A percentile compares a stretch with the other conserved stretches of the same genome.
Evolutionary conservation across 2,797 vertebrate genomes (phyloP).

Genomic region (Dryobates pubescens): DNA sequence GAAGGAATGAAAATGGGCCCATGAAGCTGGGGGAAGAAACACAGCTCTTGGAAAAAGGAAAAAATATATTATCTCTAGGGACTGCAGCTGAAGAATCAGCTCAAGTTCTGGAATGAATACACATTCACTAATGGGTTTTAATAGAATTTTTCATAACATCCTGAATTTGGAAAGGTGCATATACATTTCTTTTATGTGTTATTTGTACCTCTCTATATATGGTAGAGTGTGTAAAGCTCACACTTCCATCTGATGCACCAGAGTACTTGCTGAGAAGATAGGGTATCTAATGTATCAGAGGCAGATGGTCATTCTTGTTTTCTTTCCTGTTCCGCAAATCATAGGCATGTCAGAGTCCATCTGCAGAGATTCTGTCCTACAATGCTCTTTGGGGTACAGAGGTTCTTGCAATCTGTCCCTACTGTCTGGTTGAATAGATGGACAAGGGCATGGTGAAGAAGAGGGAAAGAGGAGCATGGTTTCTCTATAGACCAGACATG

Average conservation of each 20-base stretch:
- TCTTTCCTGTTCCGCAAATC: neutral
- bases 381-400: neutral
- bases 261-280: neutral
- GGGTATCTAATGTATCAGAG: neutral
- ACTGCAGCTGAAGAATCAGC: neutral
- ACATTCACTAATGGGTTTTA: neutral
- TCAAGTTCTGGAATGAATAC: neutral
- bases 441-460: neutral
- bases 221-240: neutral
- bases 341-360: neutral
- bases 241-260: neutral
- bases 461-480: neutral
- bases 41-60: neutral
- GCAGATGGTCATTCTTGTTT: neutral
- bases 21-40: neutral
- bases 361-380: neutral
- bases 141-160: neutral
- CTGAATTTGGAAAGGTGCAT: neutral
- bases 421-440: neutral
- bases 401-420: neutral
- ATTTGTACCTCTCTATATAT: neutral
- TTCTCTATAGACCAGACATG: neutral
- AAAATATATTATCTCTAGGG: fast-evolving
- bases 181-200: neutral
- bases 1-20: neutral